Conservation (phyloP, 2,797 vertebrate genomes). For the Sebastes ruberrimus region DNA sequence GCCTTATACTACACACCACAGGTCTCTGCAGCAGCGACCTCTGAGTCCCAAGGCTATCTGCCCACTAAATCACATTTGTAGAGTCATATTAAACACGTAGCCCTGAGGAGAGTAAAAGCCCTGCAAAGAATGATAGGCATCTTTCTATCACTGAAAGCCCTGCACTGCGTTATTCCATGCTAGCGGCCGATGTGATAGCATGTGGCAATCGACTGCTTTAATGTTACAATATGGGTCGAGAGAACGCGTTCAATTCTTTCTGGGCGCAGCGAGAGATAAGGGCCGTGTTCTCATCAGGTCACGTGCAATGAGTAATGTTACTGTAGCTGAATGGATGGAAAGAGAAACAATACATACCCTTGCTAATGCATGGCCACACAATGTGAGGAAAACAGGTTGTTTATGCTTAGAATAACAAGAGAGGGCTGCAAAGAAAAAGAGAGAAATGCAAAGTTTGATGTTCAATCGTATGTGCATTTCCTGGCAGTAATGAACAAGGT, state of each 20-base stretch:
- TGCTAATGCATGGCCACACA: background rate
- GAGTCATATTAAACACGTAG: constrained; percentile 69
- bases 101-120: constrained; percentile 55
- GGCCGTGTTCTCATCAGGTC: constrained; percentile 44
- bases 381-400: background rate
- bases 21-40: constrained; percentile 47
- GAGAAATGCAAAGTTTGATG: background rate
- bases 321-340: background rate
- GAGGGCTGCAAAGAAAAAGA: background rate
- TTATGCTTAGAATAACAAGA: background rate
- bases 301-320: constrained; percentile 34
- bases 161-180: constrained; percentile 46
- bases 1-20: constrained; percentile 38
- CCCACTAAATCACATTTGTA: constrained; percentile 74
- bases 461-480: background rate
- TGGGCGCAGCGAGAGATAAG: constrained; percentile 47
- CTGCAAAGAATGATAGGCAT: constrained; percentile 60
- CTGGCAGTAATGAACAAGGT: background rate
- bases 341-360: background rate
- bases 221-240: constrained; percentile 15
- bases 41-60: constrained; percentile 60
- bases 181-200: constrained; percentile 41
- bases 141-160: constrained; percentile 46
- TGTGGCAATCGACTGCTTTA: constrained; percentile 37
- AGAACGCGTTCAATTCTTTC: constrained; percentile 40